These are phyloP conservation scores for Limnephilus lunatus DNA, from an alignment of 2,888 invertebrate species.

Conservation along the genomic window DNA sequence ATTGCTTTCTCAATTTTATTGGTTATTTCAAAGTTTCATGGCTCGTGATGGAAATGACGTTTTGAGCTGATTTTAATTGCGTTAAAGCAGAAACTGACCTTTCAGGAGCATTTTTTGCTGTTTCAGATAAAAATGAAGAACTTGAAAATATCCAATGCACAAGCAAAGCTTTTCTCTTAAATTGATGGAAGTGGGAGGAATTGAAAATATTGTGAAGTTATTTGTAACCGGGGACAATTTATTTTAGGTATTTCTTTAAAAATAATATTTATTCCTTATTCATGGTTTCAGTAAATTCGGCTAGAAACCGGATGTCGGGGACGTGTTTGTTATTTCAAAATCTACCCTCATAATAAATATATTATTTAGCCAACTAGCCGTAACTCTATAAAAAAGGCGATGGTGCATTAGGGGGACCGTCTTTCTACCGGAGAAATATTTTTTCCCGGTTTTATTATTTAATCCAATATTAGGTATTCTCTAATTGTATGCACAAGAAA, in stretches of 20 bases:
- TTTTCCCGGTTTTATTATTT: not conserved
- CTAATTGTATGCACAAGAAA: not conserved
- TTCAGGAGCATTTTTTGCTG: not conserved
- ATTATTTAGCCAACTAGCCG: slow-evolving; percentile 13
- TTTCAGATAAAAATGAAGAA: too few relatives aligned
- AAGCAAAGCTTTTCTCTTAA: too few relatives aligned
- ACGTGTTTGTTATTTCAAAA: slow-evolving; percentile 8
- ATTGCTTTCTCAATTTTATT: not conserved
- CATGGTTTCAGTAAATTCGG: slow-evolving; percentile 26
- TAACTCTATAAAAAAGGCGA: slow-evolving; percentile 17
- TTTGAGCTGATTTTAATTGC: not conserved
- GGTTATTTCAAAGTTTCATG: not conserved
- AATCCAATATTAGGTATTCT: not conserved
- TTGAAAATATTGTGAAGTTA: too few relatives aligned
- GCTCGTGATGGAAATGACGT: not conserved
- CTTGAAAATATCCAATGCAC: too few relatives aligned
- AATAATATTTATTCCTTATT: slow-evolving; percentile 16
- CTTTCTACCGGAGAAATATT: not conserved
- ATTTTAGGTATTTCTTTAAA: too few relatives aligned
- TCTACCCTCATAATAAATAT: slow-evolving; percentile 10
- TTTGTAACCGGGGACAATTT: too few relatives aligned
- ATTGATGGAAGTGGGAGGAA: too few relatives aligned
- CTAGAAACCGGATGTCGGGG: slow-evolving; percentile 26
- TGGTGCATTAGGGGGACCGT: not conserved
- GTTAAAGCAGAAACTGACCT: not conserved